Percentiles rank a stretch among this genome's conserved stretches.
These are phyloP conservation scores for Ammodytes marinus DNA, from an alignment of 2,113 vertebrate genomes.

Conservation along the genomic window DNA sequence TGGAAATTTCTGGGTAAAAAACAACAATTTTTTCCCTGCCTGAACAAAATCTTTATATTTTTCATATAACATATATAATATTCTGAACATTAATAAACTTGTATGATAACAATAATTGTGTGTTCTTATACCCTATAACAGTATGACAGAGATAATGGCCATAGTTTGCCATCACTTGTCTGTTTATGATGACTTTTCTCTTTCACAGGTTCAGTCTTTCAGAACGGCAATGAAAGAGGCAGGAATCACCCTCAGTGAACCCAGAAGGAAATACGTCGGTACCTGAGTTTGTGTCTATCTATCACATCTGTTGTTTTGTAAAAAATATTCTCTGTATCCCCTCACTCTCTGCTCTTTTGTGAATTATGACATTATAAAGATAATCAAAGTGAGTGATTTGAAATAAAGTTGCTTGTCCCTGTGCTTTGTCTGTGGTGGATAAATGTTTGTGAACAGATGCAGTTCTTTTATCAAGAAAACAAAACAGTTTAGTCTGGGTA, in stretches of 20 bases:
- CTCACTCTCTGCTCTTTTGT: constrained; percentile 7
- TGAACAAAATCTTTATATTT: too few species aligned
- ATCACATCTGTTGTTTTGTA: constrained; percentile 26
- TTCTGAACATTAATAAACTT: too few species aligned
- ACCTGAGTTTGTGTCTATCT: constrained; percentile 25
- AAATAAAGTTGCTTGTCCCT: neutral
- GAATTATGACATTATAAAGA: neutral
- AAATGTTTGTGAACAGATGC: constrained; percentile 24
- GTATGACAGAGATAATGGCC: too few species aligned
- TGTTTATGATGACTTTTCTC: neutral
- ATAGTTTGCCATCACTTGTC: neutral
- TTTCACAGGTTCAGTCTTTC: constrained; percentile 88
- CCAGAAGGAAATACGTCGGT: constrained; percentile 86
- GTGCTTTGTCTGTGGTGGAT: constrained; percentile 21
- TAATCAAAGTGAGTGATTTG: neutral
- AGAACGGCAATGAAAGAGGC: constrained; percentile 89
- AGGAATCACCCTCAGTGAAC: constrained; percentile 89
- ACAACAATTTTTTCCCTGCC: too few species aligned
- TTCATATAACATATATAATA: too few species aligned
- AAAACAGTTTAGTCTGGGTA: constrained; percentile 6
- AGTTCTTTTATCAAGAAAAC: constrained; percentile 35
- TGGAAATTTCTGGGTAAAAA: too few species aligned
- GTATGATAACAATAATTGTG: too few species aligned
- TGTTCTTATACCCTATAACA: too few species aligned
- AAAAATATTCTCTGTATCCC: neutral